Conservation (phyloP, 2,113 vertebrate genomes). For the Siniperca knerii region DNA sequence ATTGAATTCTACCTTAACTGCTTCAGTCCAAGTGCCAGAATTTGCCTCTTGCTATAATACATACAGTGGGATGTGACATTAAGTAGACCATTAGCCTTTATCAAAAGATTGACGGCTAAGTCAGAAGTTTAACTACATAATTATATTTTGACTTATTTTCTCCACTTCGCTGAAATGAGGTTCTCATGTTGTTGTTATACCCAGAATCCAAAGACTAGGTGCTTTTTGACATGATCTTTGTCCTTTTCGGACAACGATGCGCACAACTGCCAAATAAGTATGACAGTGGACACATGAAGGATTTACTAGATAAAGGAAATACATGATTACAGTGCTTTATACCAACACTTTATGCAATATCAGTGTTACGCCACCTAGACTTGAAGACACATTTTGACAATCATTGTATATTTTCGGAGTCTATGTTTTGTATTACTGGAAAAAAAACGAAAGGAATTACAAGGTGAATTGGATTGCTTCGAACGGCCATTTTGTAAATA, state of each 20-base stretch:
- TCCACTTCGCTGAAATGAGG: constrained; percentile 8
- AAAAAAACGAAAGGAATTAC: constrained; percentile 57
- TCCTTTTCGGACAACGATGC: constrained; percentile 48
- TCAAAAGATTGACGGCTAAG: neutral
- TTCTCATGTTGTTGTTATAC: constrained; percentile 4
- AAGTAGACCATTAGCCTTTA: neutral
- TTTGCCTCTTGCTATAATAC: neutral
- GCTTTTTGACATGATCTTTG: constrained; percentile 44
- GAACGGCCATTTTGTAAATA: constrained; percentile 81
- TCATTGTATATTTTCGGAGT: constrained; percentile 58
- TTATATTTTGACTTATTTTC: neutral
- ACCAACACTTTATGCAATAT: constrained; percentile 45
- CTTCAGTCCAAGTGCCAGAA: constrained; percentile 25
- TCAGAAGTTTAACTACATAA: neutral
- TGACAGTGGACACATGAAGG: constrained; percentile 26
- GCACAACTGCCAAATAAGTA: constrained; percentile 49
- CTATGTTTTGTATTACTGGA: constrained; percentile 82
- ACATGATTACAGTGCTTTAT: constrained; percentile 29
- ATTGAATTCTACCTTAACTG: constrained; percentile 5
- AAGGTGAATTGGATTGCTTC: constrained; percentile 56
- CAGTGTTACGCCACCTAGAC: constrained; percentile 75
- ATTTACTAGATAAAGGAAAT: constrained; percentile 19
- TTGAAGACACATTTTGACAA: constrained; percentile 74
- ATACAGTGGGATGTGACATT: constrained; percentile 9
- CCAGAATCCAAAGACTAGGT: constrained; percentile 40